Base-by-base conservation (phyloP, 2,888 invertebrate species). In the Drosophila emarginata region DNA sequence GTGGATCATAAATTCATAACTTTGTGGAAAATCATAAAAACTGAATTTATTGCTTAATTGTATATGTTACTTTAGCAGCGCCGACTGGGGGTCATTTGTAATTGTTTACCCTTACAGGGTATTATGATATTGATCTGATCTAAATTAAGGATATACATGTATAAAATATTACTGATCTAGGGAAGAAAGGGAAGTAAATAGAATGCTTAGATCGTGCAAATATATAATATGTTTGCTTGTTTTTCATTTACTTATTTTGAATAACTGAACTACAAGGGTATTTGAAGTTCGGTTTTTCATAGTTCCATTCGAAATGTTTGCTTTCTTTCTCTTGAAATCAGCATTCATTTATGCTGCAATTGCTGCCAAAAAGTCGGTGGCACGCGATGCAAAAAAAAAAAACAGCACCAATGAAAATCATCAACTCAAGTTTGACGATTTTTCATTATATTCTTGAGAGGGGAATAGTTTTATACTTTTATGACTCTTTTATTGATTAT, bases 21-120 rank as follows among this genome's bases (percentile, higher is more conserved):
- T 80, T 89, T 89, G 89, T 85, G 81, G 72, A 88, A 88, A 89
- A 89, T 87, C 88, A 78, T 83, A 86, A 85, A 87, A 82, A 78
- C 83, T 72, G 76, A 89, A 89, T 89, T 89, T 89, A 89, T 89
- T 82, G 77, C 89, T 89, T 89, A 90, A 90, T 89, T 89, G 88
- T 80, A 89, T 84, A 76, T 72, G 72, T 70, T 50, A 52, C 23
- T 54, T 36, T 28, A 36, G 14, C 9, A 39, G 26, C 14, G 37
- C 28, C 28, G 14, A 28, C 28, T 36, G 56, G 56, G 26, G 58
- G 15, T 15, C 26, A 28, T 45, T 15, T 11, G 26, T 15, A 32
- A 28, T 32, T 50, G 23, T 21, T 4, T 50, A 18, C 45, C 21
- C 45, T 45, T 4, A 18, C 45, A 4, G 12, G 21, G 21, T 45